Evolutionary conservation across 2,888 invertebrate species (phyloP).

Genomic region (Eupithecia insigniata): DNA sequence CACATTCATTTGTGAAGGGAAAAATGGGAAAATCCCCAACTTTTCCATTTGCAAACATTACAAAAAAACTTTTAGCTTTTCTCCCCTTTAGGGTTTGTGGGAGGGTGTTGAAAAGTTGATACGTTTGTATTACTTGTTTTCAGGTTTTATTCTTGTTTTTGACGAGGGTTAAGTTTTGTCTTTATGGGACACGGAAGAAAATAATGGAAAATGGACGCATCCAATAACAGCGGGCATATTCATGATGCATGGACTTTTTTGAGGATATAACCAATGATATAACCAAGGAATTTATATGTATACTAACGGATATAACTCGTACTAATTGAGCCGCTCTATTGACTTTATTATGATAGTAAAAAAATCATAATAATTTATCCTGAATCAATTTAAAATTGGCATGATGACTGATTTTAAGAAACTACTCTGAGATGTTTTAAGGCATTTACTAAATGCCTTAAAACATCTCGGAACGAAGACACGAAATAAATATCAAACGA

Average conservation of each 20-base stretch:
- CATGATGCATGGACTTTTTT: too few species aligned
- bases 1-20: slow-evolving; percentile 3
- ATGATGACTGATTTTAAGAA: too few species aligned
- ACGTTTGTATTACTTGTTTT: neutral
- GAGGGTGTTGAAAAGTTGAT: slow-evolving; percentile 1
- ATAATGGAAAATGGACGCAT: neutral
- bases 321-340: neutral
- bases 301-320: too few species aligned
- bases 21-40: slow-evolving; percentile 15
- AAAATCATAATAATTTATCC: neutral
- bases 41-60: slow-evolving; percentile 35
- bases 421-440: too few species aligned
- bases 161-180: neutral
- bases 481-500: too few species aligned
- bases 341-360: neutral
- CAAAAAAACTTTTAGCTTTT: slow-evolving; percentile 24
- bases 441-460: too few species aligned
- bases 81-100: slow-evolving; percentile 15
- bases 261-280: too few species aligned
- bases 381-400: too few species aligned
- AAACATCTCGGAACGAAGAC: too few species aligned
- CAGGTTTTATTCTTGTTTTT: neutral
- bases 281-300: too few species aligned
- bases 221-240: too few species aligned
- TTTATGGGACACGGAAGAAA: neutral